Evolutionary conservation across 2,888 invertebrate genomes (phyloP), one percentile per base, ranked within the genome.

Genomic region (Tineola bisselliella): DNA sequence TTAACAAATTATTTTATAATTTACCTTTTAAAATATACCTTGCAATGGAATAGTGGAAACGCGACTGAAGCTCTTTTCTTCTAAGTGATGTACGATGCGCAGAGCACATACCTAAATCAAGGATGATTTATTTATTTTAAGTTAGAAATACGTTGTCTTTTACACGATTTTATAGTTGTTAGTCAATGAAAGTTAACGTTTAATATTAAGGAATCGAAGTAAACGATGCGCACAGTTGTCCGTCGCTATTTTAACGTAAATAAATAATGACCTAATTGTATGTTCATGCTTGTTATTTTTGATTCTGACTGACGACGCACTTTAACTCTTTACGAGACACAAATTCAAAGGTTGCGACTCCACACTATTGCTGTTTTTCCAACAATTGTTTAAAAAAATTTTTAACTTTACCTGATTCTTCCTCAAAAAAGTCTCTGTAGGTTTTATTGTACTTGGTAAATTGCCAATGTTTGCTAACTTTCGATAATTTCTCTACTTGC

Each of bases 251-350:
- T 70, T 74, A 72, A 81, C 79, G 78, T 81, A 84, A 86, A 84
- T 86, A 84, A 81, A 80, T 80, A 84, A 80, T 87, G 86, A 86
- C 75, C 86, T 86, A 86, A 86, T 84, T 62, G 60, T 57, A 59
- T 82, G 79, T 83, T 78, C 72, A 66, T 70, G 70, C 70, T 70
- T 62, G 76, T 79, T 84, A 84, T 84, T 84, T 82, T 72, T 72
- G 77, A 75, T 64, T 68, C 70, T 79, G 77, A 76, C 74, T 70
- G 70, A 69, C 67, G 70, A 69, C 67, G 70, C 63, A 18, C 15
- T 15, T 15, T 18, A 38, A 38, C 15, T 48, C 15, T 54, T 54
- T 25, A 54, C 12, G 25, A 11, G 25, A 54, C 25, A 18, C 25
- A 54, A 54, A 54, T 25, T 18, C 54, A 3, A 25, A 54, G 25